Percentiles rank a stretch among this genome's conserved stretches.
phyloP scores from a whole-genome alignment of 2,888 invertebrate genomes.

The Globia sparganii region DNA sequence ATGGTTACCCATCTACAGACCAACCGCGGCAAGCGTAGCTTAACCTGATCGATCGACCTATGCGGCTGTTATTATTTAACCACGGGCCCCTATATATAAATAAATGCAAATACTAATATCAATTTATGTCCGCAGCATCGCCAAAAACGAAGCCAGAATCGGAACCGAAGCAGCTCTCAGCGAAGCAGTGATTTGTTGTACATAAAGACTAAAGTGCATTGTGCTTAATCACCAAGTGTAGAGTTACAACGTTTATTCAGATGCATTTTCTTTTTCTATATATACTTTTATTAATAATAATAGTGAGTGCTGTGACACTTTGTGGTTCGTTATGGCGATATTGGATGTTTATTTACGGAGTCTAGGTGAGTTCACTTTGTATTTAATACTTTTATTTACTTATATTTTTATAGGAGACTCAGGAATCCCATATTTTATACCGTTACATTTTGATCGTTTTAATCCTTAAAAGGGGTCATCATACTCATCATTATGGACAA shows the following conservation, averaged over 20 bases:
- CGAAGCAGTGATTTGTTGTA: constrained; percentile 78
- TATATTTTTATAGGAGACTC: no score
- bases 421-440: no score
- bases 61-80: no score
- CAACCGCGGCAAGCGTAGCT: no score
- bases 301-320: constrained; percentile 61
- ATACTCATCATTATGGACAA: no score
- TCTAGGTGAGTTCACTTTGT: constrained; percentile 76
- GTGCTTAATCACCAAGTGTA: constrained; percentile 67
- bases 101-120: neutral
- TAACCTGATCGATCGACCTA: no score
- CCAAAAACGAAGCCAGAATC: constrained; percentile 81
- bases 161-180: constrained; percentile 74
- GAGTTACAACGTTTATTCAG: constrained; percentile 45
- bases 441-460: no score
- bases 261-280: constrained; percentile 72
- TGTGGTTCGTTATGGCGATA: constrained; percentile 67
- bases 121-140: constrained; percentile 73
- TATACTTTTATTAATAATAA: constrained; percentile 52
- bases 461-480: no score
- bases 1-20: no score
- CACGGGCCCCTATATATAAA: no score
- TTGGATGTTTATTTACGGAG: constrained; percentile 75
- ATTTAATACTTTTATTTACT: neutral
- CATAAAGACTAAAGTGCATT: constrained; percentile 62